These are phyloP conservation scores for Phyllotreta cruciferae DNA, from an alignment of 2,888 invertebrate species.

Conservation along the genomic window DNA sequence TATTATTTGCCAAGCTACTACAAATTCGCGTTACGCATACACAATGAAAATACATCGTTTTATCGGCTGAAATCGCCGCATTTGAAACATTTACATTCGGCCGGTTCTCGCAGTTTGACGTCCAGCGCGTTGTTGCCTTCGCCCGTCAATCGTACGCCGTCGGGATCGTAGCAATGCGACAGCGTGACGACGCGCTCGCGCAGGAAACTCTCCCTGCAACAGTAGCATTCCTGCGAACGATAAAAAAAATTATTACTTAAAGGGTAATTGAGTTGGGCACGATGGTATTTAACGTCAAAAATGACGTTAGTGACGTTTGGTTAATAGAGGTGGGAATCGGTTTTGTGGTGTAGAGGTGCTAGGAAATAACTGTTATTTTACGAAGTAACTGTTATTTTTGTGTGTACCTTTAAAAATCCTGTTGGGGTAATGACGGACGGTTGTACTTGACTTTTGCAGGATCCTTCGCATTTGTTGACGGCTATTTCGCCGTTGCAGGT, in stretches of 20 bases:
- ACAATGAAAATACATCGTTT: constrained; percentile 36
- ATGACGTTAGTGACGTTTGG: neutral
- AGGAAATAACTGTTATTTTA: neutral
- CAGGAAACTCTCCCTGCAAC: constrained; percentile 87
- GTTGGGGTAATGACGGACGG: constrained; percentile 88
- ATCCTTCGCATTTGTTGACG: constrained; percentile 93
- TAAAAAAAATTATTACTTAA: neutral
- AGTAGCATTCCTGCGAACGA: constrained; percentile 81
- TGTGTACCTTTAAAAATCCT: constrained; percentile 82
- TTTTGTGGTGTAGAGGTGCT: neutral
- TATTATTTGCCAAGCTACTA: constrained; percentile 5
- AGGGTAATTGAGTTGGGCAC: neutral
- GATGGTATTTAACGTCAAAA: neutral
- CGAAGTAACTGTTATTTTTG: neutral
- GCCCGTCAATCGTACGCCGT: constrained; percentile 77
- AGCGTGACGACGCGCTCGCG: constrained; percentile 81
- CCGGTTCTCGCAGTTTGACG: constrained; percentile 83
- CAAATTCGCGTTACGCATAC: neutral
- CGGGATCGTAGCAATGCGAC: constrained; percentile 87
- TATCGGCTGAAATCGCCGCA: constrained; percentile 85
- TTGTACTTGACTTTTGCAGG: constrained; percentile 90
- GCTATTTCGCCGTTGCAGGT: constrained; percentile 90
- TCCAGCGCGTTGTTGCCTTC: constrained; percentile 79
- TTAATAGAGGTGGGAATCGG: neutral
- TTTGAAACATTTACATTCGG: constrained; percentile 89